phyloP scores from a whole-genome alignment of 2,797 vertebrate genomes.

The Steatocranus sp. region DNA sequence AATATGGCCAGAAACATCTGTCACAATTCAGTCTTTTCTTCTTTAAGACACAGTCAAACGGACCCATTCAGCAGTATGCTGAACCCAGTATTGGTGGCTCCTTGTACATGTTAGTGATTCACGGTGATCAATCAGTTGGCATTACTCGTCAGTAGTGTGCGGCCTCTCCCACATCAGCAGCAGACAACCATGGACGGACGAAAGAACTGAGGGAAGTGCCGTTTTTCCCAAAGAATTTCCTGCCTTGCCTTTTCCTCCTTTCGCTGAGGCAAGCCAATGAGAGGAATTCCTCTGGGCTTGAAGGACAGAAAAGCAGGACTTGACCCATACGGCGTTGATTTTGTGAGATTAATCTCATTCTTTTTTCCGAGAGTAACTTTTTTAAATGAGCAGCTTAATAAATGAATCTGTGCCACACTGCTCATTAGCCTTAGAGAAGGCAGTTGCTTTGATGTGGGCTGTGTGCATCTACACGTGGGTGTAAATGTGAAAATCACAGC shows the following conservation, averaged over 20 bases:
- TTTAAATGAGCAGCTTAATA: slow-evolving; percentile 24
- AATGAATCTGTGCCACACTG: background rate
- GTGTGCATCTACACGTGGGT: background rate
- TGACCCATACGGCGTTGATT: slow-evolving; percentile 4
- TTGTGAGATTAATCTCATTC: slow-evolving; percentile 19
- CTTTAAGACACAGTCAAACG: background rate
- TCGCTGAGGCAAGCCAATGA: slow-evolving; percentile 9
- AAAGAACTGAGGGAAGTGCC: slow-evolving; percentile 60
- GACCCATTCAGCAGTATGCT: no score
- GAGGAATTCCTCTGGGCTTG: slow-evolving; percentile 10
- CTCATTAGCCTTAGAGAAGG: background rate
- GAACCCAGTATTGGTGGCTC: background rate
- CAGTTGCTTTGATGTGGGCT: background rate
- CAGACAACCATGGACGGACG: slow-evolving; percentile 38
- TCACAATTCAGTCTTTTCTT: background rate
- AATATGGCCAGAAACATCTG: background rate
- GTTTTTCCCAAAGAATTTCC: slow-evolving; percentile 67
- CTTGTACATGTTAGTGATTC: background rate
- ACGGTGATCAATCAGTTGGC: background rate
- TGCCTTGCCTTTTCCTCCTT: slow-evolving; percentile 73
- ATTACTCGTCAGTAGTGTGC: background rate
- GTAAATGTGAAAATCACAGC: background rate
- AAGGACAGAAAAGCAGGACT: background rate
- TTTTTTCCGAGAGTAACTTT: background rate
- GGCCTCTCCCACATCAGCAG: background rate